phyloP scores from a whole-genome alignment of 2,113 vertebrate genomes.

The Pseudonaja textilis region DNA sequence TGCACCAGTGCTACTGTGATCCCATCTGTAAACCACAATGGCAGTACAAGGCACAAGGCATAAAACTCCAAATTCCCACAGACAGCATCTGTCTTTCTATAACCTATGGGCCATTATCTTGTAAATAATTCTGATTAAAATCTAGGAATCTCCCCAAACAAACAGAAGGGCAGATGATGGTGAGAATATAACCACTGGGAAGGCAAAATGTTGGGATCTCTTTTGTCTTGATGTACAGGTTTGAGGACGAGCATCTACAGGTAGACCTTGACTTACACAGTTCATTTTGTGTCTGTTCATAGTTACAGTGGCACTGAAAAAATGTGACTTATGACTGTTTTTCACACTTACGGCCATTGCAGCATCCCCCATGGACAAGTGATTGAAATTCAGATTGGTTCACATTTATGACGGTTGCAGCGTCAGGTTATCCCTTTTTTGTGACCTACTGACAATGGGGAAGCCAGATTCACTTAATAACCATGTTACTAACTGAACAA shows the following conservation, averaged over 20 bases:
- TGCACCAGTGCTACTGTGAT: slow-evolving; percentile 64
- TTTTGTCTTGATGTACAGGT: slow-evolving; percentile 22
- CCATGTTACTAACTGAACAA: neutral
- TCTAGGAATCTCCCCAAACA: slow-evolving; percentile 72
- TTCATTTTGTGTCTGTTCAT: neutral
- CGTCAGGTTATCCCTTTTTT: too few relatives aligned
- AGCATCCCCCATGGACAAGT: neutral
- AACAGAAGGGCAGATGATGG: slow-evolving; percentile 59
- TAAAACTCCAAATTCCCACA: slow-evolving; percentile 80
- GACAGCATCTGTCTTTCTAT: slow-evolving; percentile 80
- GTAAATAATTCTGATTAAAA: slow-evolving; percentile 85
- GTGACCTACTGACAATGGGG: neutral
- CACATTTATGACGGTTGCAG: neutral
- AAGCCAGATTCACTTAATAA: neutral
- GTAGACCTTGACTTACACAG: neutral
- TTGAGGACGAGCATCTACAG: neutral
- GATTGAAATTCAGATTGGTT: neutral
- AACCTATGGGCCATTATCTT: slow-evolving; percentile 83
- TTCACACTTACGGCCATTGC: neutral
- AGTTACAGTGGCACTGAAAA: neutral
- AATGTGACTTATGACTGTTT: neutral
- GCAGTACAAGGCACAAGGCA: slow-evolving; percentile 68
- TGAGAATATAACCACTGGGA: slow-evolving; percentile 42
- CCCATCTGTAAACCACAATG: slow-evolving; percentile 74
- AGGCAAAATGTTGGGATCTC: slow-evolving; percentile 42